Percentiles rank a stretch among this genome's conserved stretches.
These are phyloP conservation scores for Popillia japonica DNA, from an alignment of 1,140 invertebrate genomes.

Conservation along the genomic window DNA sequence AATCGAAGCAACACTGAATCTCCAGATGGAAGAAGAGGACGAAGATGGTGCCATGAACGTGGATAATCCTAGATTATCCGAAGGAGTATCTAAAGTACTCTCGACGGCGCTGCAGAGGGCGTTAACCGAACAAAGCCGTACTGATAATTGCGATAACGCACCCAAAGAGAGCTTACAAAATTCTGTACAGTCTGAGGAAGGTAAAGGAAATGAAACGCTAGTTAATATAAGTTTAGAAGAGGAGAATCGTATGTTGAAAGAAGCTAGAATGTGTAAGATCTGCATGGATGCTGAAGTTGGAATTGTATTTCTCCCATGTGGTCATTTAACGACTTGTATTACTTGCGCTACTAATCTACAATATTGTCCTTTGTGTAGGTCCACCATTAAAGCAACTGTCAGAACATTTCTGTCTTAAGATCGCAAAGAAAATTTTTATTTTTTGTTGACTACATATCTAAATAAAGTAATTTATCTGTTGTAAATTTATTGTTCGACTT, in stretches of 20 bases:
- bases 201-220: background rate
- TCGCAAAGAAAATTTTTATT: constrained; percentile 16
- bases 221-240: constrained; percentile 68
- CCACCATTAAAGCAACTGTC: constrained; percentile 70
- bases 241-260: constrained; percentile 82
- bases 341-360: constrained; percentile 73
- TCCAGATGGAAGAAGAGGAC: constrained; percentile 70
- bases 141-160: background rate
- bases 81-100: constrained; percentile 45
- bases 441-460: constrained; percentile 18
- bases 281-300: constrained; percentile 90
- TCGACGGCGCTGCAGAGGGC: constrained; percentile 41
- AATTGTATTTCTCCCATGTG: constrained; percentile 90
- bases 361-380: constrained; percentile 76
- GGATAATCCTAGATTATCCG: constrained; percentile 43
- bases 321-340: constrained; percentile 82
- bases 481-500: background rate
- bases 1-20: constrained; percentile 73
- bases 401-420: constrained; percentile 71
- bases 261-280: constrained; percentile 90
- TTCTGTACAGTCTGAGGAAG: background rate
- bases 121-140: background rate
- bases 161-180: background rate
- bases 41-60: constrained; percentile 50
- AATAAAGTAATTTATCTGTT: constrained; percentile 39